Evolutionary conservation across 1,140 invertebrate genomes (phyloP), one percentile per base, ranked within the genome.

Genomic region (Lepidurus packardi): DNA sequence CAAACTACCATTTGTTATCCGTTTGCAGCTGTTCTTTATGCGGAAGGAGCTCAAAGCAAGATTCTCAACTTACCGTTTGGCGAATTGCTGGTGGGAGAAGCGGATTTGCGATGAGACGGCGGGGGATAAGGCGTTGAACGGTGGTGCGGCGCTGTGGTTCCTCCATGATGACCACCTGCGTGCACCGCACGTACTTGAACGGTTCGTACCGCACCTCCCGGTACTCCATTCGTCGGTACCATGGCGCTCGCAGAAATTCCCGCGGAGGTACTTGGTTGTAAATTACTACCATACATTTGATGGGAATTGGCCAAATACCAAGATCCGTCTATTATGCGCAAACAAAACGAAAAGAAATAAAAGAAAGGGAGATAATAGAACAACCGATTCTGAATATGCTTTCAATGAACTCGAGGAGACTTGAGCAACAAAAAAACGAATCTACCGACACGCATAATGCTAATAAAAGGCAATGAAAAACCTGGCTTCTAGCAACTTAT

Each of bases 271-370:
- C 53, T 65, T 9, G 53, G 53, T 16, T 65, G 53, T 21, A 65
- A 16, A 65, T 65, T 65, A 16, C 53, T 65, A 7, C 53, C 53
- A 16, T 65, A 65, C 16, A 65, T 65, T 16, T 65, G 53, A 65
- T 65, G 53, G 53, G 53, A 65, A 65, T 65, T 65, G 16, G 53
- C 53, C 9, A 65, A 21, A 21, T 65, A 65, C 53, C 53, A 65
- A 65, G 53, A 65, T 65, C 53, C 53, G 53, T 65, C 53, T 65
- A 16, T 34, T 34, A 34, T 65, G 9, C 16, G 13, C 13, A 65
- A 65, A n/a, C 21, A 7, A 16, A n/a, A 16, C 1, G 21, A 65
- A 65, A 65, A 11, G 21, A 65, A 47, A 47, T 47, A 47, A 47
- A 10, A 47, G 45, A 16, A 11, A 47, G 16, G 45, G 45, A 47